These are phyloP conservation scores for Perca fluviatilis DNA, from an alignment of 2,113 vertebrate genomes.

Conservation along the genomic window DNA sequence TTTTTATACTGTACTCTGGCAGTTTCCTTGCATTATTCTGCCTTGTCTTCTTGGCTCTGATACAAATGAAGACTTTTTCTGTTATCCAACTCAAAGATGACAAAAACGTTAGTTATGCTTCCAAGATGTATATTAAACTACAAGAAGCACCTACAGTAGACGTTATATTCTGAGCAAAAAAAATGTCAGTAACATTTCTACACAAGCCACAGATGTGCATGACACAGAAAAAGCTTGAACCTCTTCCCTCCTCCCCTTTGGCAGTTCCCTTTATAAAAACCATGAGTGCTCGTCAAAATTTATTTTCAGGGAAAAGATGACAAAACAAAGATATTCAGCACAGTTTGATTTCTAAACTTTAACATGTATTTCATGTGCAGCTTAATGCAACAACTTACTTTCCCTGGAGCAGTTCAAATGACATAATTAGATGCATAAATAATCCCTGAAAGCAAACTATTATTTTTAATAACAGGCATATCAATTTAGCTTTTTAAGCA, in stretches of 20 bases:
- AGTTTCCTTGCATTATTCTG: slow-evolving; percentile 1
- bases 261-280: slow-evolving; percentile 53
- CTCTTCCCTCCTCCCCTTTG: slow-evolving; percentile 17
- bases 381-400: background rate
- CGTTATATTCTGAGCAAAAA: slow-evolving; percentile 23
- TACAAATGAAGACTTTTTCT: background rate
- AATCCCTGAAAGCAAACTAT: background rate
- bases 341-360: slow-evolving; percentile 14
- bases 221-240: slow-evolving; percentile 24
- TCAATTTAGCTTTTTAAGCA: background rate
- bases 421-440: background rate
- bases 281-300: slow-evolving; percentile 27
- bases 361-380: background rate
- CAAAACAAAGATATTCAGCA: slow-evolving; percentile 10
- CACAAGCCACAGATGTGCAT: slow-evolving; percentile 21
- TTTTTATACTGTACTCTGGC: slow-evolving; percentile 10
- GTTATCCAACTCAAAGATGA: background rate
- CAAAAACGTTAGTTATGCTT: background rate
- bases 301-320: slow-evolving; percentile 8
- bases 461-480: background rate
- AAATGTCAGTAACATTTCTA: slow-evolving; percentile 18
- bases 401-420: background rate
- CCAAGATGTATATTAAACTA: background rate
- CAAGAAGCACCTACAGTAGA: background rate
- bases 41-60: background rate